A percentile compares a stretch with the other conserved stretches of the same genome.
phyloP scores from a whole-genome alignment of 1,140 invertebrate genomes.

The Octopus sinensis region DNA sequence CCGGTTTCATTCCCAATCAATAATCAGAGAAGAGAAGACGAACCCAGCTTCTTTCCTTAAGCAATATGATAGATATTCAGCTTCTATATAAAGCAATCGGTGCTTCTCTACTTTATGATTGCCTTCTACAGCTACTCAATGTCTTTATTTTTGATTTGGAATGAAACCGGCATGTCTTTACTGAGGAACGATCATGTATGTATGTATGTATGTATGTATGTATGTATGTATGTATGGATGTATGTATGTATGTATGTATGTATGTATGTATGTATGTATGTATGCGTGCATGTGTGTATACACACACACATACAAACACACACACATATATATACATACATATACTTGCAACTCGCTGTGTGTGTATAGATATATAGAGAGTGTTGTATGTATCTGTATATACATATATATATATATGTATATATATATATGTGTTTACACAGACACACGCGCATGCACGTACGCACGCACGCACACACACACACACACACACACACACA shows the following conservation, averaged over 20 bases:
- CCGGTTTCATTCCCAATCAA: neutral
- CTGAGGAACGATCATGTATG: neutral
- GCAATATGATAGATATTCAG: too few species aligned
- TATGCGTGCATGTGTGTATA: neutral
- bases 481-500: too few species aligned
- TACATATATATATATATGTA: neutral
- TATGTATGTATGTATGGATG: neutral
- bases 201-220: neutral
- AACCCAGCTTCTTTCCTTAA: too few species aligned
- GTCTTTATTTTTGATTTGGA: neutral
- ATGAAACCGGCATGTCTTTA: neutral
- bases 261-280: neutral
- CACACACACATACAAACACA: neutral
- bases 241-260: neutral
- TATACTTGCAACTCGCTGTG: neutral
- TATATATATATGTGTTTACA: neutral
- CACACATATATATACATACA: neutral
- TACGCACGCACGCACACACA: too few species aligned
- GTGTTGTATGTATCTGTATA: neutral
- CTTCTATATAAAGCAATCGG: too few species aligned
- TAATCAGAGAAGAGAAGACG: neutral
- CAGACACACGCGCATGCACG: too few species aligned
- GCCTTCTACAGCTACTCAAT: too few species aligned
- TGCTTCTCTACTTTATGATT: too few species aligned
- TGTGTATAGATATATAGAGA: neutral